Evolutionary conservation across 2,797 vertebrate genomes (phyloP), one percentile per base, ranked within the genome.

Genomic region (Sphaeramia orbicularis): DNA sequence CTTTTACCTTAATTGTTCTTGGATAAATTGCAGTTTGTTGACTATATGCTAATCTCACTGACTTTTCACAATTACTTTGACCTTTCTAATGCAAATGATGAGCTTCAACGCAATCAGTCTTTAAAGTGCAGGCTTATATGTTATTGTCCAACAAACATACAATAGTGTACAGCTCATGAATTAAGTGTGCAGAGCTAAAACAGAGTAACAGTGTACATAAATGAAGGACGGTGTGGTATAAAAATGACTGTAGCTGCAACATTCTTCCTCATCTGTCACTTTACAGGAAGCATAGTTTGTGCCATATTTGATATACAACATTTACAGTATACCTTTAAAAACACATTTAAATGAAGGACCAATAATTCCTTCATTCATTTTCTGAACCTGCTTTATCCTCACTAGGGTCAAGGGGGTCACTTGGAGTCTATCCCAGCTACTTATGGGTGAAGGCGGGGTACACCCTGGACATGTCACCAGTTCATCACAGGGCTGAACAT

Each of bases 31-130:
- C 15, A 24, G 50, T 18, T 18, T 7, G 19, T 21, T 50, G 37
- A 60, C 48, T 55, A 65, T 38, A 21, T 51, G 59, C 49, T 65
- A 56, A 70, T 74, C 47, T 66, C 55, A 59, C 70, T 42, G 45
- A 54, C 61, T 78, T 11, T 62, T 30, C 38, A 59, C 27, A 64
- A 56, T 75, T 64, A 62, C 60, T 2, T 9, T 80, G 84, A 83
- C 80, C 81, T 83, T 83, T 85, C 53, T 32, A 11, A 43, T 64
- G 43, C 70, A 56, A 74, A 69, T 42, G 50, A 77, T 67, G 38
- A 50, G 44, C 77, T 76, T 58, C 58, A 59, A 70, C 72, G 72
- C 51, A 32, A 37, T 62, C 57, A 16, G 44, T 11, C 48, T 47
- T 30, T 30, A 71, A 69, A 78, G 61, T 55, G 73, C 58, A 67